A percentile compares a stretch with the other conserved stretches of the same genome.
Conservation (phyloP, 2,888 invertebrate species). For the Eupithecia dodoneata region DNA sequence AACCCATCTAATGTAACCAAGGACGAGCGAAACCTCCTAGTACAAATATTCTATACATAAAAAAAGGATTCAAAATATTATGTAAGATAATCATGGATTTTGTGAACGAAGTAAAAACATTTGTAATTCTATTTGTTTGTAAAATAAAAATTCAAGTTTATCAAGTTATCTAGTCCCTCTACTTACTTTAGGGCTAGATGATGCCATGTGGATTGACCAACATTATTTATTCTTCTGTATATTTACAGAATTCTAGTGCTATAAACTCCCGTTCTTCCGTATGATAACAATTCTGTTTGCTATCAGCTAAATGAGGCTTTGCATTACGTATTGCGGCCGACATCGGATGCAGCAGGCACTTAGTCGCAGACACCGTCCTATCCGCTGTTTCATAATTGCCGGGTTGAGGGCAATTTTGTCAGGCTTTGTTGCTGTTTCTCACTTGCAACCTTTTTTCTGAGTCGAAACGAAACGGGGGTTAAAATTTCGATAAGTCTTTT, state of each 20-base stretch:
- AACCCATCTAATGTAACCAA: too few species aligned
- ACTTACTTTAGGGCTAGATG: not conserved
- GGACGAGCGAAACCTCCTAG: too few species aligned
- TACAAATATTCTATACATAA: too few species aligned
- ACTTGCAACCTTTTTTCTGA: not conserved
- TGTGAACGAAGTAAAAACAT: too few species aligned
- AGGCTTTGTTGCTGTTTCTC: slow-evolving; percentile 11
- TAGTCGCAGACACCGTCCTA: slow-evolving; percentile 43
- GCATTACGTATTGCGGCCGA: slow-evolving; percentile 43
- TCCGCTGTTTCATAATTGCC: slow-evolving; percentile 47
- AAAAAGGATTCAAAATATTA: too few species aligned
- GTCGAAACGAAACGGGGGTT: not conserved
- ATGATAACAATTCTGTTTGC: slow-evolving; percentile 6
- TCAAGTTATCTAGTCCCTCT: not conserved
- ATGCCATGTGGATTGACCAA: not conserved
- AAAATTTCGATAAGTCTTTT: not conserved
- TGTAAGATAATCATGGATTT: too few species aligned
- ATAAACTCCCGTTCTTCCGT: not conserved
- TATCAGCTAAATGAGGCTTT: slow-evolving; percentile 18
- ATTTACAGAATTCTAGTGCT: not conserved
- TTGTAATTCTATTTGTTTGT: too few species aligned
- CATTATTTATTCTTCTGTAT: not conserved
- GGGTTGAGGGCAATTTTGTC: slow-evolving; percentile 21
- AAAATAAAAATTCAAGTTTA: too few species aligned
- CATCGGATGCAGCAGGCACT: slow-evolving; percentile 45